Evolutionary conservation across 2,113 vertebrate genomes (phyloP).

Genomic region (Choloepus hoffmanni): DNA sequence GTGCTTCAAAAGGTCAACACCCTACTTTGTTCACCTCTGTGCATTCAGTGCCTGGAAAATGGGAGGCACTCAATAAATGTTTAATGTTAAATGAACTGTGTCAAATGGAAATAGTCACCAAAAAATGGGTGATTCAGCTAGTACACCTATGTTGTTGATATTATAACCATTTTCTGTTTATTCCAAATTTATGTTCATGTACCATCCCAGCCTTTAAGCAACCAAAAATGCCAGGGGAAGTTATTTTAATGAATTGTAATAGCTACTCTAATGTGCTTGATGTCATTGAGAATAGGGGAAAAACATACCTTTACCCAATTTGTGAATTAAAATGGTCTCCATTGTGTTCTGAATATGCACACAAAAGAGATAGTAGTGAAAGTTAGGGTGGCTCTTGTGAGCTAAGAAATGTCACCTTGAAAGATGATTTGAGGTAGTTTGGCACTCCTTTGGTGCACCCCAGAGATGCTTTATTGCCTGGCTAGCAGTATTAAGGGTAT

Average conservation of each 20-base stretch:
- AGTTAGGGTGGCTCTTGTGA: not conserved
- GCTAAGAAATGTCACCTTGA: not conserved
- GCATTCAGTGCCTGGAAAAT: not conserved
- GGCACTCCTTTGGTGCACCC: not conserved
- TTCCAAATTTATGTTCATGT: not conserved
- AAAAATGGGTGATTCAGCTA: not conserved
- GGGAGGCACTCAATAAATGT: not conserved
- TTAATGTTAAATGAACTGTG: not conserved
- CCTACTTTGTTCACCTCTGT: not conserved
- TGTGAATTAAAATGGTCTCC: not conserved
- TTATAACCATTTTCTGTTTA: not conserved
- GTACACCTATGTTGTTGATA: not conserved
- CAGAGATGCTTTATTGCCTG: not conserved
- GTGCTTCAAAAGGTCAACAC: not conserved
- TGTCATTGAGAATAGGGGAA: not conserved
- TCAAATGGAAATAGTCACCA: constrained; percentile 10
- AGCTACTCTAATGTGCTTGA: not conserved
- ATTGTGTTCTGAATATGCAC: not conserved
- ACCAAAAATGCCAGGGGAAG: not conserved
- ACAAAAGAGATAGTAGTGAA: not conserved
- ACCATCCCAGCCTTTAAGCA: not conserved
- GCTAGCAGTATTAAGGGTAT: not conserved
- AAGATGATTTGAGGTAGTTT: not conserved
- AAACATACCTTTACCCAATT: not conserved
- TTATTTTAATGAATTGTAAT: constrained; percentile 45